Evolutionary conservation across 2,888 invertebrate species (phyloP).

Genomic region (Aleiodes testaceus): DNA sequence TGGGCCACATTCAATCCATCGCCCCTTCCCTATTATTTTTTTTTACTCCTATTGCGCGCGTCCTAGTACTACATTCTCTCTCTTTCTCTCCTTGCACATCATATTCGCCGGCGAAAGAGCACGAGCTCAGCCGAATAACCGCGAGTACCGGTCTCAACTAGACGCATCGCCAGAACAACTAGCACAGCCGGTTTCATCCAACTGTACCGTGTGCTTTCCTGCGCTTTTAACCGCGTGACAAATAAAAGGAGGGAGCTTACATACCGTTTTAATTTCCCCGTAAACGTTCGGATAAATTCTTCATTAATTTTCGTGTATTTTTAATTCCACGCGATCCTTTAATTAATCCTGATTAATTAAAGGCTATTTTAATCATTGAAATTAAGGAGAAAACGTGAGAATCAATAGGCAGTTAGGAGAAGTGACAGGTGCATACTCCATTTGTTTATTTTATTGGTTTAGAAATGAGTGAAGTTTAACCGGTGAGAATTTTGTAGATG

Average conservation of each 20-base stretch:
- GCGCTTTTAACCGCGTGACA: constrained; percentile 6
- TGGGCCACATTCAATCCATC: constrained; percentile 23
- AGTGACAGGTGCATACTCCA: constrained; percentile 6
- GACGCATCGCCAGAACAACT: constrained; percentile 10
- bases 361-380: neutral
- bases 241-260: neutral
- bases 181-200: constrained; percentile 29
- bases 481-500: constrained; percentile 6
- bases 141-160: constrained; percentile 26
- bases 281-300: neutral
- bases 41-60: neutral
- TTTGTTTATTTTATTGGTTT: neutral
- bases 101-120: neutral
- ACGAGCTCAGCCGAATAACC: constrained; percentile 9
- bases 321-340: too few relatives aligned
- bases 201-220: constrained; percentile 15
- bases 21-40: neutral
- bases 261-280: neutral
- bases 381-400: constrained; percentile 11
- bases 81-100: neutral
- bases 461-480: neutral
- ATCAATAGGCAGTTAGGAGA: constrained; percentile 7
- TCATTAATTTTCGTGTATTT: neutral
- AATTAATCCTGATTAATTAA: neutral
- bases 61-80: neutral